These are phyloP conservation scores for Drosophila kepulauana DNA, from an alignment of 1,140 invertebrate genomes.

Conservation along the genomic window DNA sequence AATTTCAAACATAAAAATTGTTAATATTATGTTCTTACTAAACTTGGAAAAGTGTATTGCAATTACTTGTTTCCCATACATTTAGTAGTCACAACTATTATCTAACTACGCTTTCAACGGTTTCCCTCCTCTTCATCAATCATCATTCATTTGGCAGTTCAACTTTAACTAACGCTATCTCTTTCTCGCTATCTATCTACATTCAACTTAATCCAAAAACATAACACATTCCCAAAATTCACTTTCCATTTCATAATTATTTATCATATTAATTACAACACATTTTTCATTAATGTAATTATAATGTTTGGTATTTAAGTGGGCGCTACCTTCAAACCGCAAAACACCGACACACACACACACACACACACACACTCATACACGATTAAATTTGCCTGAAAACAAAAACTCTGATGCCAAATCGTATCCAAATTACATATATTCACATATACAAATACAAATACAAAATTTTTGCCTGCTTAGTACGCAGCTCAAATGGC, in stretches of 20 bases:
- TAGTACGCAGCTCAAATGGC: constrained; percentile 43
- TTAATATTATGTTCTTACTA: no score
- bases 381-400: not conserved
- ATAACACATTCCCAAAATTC: constrained; percentile 4
- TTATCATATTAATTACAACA: constrained; percentile 10
- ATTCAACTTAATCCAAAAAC: not conserved
- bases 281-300: constrained; percentile 24
- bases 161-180: not conserved
- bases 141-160: not conserved
- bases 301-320: constrained; percentile 20
- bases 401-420: not conserved
- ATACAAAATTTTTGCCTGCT: not conserved
- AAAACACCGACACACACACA: not conserved
- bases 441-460: not conserved
- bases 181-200: not conserved
- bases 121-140: not conserved
- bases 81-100: not conserved
- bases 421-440: constrained; percentile 1
- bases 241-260: constrained; percentile 19
- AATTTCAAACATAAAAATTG: no score
- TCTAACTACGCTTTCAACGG: not conserved
- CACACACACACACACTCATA: not conserved
- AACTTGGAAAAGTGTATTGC: no score
- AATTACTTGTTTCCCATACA: no score
- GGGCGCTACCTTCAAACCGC: constrained; percentile 7